Evolutionary conservation across 1,140 invertebrate genomes (phyloP).

Genomic region (Apis cerana): DNA sequence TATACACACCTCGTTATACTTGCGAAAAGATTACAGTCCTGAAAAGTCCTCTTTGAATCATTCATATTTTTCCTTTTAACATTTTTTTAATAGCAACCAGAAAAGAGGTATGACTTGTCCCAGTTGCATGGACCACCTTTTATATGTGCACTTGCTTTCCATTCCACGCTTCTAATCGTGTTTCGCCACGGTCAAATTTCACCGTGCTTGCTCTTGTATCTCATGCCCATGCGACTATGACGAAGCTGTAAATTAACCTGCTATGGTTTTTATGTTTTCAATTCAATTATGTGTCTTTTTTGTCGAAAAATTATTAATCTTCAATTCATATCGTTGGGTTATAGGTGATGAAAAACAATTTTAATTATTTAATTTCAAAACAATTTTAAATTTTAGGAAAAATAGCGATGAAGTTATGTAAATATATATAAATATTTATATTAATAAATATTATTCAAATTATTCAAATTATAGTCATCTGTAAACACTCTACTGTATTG

Average conservation of each 20-base stretch:
- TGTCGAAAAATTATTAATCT: no score
- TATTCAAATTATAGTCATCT: no score
- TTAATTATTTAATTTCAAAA: no score
- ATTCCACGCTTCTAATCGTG: background rate
- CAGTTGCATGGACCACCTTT: background rate
- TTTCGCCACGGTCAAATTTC: background rate
- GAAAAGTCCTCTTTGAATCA: background rate
- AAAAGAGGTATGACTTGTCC: background rate
- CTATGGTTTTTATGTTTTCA: background rate
- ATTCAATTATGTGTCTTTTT: background rate
- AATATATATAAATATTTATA: no score
- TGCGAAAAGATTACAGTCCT: background rate
- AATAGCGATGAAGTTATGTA: no score
- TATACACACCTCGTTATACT: background rate
- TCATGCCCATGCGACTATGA: background rate
- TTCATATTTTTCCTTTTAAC: background rate
- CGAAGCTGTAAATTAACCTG: background rate
- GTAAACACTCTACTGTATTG: no score
- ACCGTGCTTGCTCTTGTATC: constrained; percentile 8
- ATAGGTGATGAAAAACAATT: no score
- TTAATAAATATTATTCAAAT: no score
- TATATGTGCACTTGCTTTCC: background rate
- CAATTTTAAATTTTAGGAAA: no score
- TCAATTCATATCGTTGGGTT: no score
- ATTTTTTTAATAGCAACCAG: background rate